Percentiles rank a stretch among this genome's conserved stretches.
Conservation (phyloP, 1,140 invertebrate species). For the Leptoteleia sp. region DNA sequence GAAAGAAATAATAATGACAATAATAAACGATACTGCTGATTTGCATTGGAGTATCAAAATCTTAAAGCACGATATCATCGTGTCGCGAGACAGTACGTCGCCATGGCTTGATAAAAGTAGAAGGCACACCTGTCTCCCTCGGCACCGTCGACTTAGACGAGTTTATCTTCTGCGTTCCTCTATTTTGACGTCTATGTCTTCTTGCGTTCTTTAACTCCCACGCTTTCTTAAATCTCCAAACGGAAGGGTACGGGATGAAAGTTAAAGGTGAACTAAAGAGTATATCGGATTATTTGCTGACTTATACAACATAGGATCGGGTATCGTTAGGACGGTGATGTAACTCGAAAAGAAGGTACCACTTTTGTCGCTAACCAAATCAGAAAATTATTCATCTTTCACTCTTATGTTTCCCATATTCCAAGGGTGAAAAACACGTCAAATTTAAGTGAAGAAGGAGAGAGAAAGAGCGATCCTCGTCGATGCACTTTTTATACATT, state of each 20-base stretch:
- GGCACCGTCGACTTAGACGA: background rate
- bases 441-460: too few relatives aligned
- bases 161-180: conserved; percentile 36
- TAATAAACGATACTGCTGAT: too few relatives aligned
- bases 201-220: conserved; percentile 40
- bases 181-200: conserved; percentile 52
- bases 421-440: too few relatives aligned
- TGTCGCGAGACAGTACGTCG: conserved; percentile 46
- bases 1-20: too few relatives aligned
- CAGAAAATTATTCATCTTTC: background rate
- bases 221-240: conserved; percentile 27
- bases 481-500: too few relatives aligned
- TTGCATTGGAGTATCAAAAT: conserved; percentile 35
- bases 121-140: conserved; percentile 33
- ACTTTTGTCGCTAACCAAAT: conserved; percentile 8
- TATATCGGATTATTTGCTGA: conserved; percentile 51
- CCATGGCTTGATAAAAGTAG: conserved; percentile 40
- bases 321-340: conserved; percentile 35
- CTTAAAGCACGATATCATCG: conserved; percentile 14
- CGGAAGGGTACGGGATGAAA: conserved; percentile 32
- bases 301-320: conserved; percentile 35
- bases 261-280: conserved; percentile 43
- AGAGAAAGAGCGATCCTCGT: too few relatives aligned
- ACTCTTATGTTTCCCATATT: too few relatives aligned
- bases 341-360: conserved; percentile 22